These are phyloP conservation scores for Clavelina lepadiformis DNA, from an alignment of 23 tunicate species.

Conservation along the genomic window DNA sequence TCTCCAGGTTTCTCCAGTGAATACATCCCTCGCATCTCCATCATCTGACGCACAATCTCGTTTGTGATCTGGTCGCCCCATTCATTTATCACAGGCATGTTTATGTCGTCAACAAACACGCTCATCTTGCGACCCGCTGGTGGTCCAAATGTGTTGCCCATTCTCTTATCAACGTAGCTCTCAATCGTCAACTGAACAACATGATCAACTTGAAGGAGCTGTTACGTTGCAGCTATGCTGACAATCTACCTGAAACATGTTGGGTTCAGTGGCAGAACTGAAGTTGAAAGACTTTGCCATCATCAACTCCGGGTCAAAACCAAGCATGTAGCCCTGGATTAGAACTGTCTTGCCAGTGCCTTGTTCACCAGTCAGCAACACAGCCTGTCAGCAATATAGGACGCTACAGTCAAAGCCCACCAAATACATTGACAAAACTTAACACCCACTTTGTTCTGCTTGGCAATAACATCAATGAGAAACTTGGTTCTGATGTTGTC, in stretches of 20 bases:
- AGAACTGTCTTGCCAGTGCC: constrained; percentile 99
- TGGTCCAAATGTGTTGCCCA: constrained; percentile 99
- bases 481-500: constrained; percentile 97
- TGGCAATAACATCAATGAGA: constrained; percentile 90
- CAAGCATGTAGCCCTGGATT: constrained; percentile 82
- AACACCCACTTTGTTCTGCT: constrained; percentile 65
- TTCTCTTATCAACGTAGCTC: constrained; percentile 95
- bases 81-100: constrained; percentile 99
- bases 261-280: constrained; percentile 99
- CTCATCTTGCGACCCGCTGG: constrained; percentile 99
- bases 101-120: constrained; percentile 95
- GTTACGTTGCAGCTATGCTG: neutral
- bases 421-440: neutral
- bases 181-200: constrained; percentile 78
- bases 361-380: constrained; percentile 97
- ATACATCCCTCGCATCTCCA: constrained; percentile 99
- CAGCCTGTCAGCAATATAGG: constrained; percentile 49
- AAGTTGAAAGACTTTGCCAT: constrained; percentile 95
- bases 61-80: constrained; percentile 99
- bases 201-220: neutral
- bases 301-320: constrained; percentile 84
- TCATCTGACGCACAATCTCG: constrained; percentile 99
- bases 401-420: neutral
- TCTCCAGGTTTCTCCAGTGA: constrained; percentile 99
- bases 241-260: constrained; percentile 81